Percentiles rank a stretch among this genome's conserved stretches.
phyloP scores from a whole-genome alignment of 2,888 invertebrate genomes.

The Bedellia somnulentella region DNA sequence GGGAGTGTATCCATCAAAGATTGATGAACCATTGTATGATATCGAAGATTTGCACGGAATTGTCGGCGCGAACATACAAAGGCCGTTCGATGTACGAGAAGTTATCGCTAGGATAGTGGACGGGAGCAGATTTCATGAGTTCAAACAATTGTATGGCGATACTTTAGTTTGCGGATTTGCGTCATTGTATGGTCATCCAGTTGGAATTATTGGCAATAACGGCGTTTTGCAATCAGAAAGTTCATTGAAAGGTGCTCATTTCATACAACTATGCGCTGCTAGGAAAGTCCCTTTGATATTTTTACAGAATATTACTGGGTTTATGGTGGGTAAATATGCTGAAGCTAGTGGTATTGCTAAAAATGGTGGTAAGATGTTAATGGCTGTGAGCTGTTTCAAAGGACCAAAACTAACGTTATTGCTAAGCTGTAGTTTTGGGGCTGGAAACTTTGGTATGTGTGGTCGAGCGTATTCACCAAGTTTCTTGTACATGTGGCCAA shows the following conservation, averaged over 20 bases:
- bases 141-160: slow-evolving; percentile 93
- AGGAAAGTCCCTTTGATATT: slow-evolving; percentile 93
- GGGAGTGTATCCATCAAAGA: slow-evolving; percentile 31
- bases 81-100: slow-evolving; percentile 91
- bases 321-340: slow-evolving; percentile 97
- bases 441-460: slow-evolving; percentile 95
- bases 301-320: slow-evolving; percentile 97
- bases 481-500: slow-evolving; percentile 98
- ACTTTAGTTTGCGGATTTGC: slow-evolving; percentile 96
- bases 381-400: slow-evolving; percentile 96
- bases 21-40: slow-evolving; percentile 75
- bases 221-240: slow-evolving; percentile 96
- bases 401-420: slow-evolving; percentile 98
- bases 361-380: slow-evolving; percentile 98
- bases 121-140: slow-evolving; percentile 94
- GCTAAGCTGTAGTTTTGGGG: slow-evolving; percentile 96
- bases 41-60: slow-evolving; percentile 93
- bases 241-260: slow-evolving; percentile 97
- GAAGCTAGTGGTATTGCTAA: slow-evolving; percentile 98
- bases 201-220: slow-evolving; percentile 96
- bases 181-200: slow-evolving; percentile 85
- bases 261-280: slow-evolving; percentile 95
- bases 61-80: slow-evolving; percentile 89
- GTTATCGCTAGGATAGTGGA: slow-evolving; percentile 94
- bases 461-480: slow-evolving; percentile 83